Evolutionary conservation across 2,113 vertebrate genomes (phyloP).

Genomic region (Hymenochirus boettgeri): DNA sequence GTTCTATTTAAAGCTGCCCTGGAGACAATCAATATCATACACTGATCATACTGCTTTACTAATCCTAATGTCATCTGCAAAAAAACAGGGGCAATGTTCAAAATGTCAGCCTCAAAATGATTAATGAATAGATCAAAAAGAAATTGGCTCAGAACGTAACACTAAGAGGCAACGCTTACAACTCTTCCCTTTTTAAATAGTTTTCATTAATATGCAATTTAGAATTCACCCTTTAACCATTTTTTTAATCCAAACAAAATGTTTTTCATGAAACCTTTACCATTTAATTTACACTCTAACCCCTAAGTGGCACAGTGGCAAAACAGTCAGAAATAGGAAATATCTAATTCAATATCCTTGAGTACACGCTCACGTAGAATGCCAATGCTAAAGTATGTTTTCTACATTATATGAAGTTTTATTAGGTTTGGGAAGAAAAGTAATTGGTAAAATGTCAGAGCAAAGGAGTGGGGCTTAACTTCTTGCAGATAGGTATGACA

Average conservation of each 20-base stretch:
- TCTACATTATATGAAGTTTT: no score
- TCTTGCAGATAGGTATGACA: no score
- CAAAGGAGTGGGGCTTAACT: no score
- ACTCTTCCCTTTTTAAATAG: not conserved
- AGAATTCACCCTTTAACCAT: not conserved
- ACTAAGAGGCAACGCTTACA: not conserved
- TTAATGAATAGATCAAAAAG: constrained; percentile 1
- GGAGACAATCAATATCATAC: not conserved
- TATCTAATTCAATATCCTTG: no score
- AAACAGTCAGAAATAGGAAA: no score
- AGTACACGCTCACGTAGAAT: no score
- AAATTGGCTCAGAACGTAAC: not conserved
- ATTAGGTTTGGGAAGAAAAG: no score
- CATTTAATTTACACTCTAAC: not conserved
- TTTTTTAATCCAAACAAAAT: not conserved
- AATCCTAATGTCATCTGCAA: not conserved
- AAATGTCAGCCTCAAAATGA: constrained; percentile 1
- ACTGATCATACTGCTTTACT: not conserved
- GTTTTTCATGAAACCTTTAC: not conserved
- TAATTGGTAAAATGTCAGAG: no score
- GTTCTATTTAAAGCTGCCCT: not conserved
- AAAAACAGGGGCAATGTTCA: not conserved
- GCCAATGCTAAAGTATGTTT: no score
- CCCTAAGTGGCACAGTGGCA: no score
- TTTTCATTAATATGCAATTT: not conserved